Conservation (phyloP, 1,140 invertebrate genomes). For the Saxidomus purpurata region DNA sequence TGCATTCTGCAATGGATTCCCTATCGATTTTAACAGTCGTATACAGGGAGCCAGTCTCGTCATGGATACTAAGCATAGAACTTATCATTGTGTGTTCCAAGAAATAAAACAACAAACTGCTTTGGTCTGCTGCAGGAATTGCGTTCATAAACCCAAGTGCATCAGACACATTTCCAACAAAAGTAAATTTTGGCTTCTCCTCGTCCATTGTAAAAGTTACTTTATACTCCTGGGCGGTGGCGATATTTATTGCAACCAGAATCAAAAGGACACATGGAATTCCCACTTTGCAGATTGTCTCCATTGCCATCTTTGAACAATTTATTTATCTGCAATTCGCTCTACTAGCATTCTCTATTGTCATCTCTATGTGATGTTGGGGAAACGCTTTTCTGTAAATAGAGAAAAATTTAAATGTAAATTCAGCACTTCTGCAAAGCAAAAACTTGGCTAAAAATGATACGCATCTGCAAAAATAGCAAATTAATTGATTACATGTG, state of each 20-base stretch:
- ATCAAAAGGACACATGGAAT: neutral
- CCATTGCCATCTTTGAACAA: neutral
- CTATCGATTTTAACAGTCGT: conserved; percentile 80
- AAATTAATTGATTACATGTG: too few species aligned
- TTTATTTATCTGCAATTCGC: neutral
- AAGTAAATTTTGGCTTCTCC: conserved; percentile 43
- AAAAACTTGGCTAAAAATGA: too few species aligned
- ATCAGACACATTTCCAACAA: conserved; percentile 60
- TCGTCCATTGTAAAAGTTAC: conserved; percentile 39
- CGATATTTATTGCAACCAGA: neutral
- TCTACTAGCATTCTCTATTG: neutral
- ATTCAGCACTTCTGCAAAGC: too few species aligned
- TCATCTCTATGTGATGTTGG: neutral
- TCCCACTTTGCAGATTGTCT: neutral
- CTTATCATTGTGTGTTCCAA: conserved; percentile 57
- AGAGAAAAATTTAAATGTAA: too few species aligned
- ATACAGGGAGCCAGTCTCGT: conserved; percentile 75
- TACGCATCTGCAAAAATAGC: too few species aligned
- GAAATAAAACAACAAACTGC: conserved; percentile 43
- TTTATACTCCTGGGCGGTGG: conserved; percentile 24
- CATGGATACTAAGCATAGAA: conserved; percentile 58
- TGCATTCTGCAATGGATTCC: conserved; percentile 75
- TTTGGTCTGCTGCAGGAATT: conserved; percentile 38
- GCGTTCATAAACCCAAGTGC: conserved; percentile 49
- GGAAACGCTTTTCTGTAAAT: neutral